Conservation (phyloP, 2,113 vertebrate species). For the Lates calcarifer region DNA sequence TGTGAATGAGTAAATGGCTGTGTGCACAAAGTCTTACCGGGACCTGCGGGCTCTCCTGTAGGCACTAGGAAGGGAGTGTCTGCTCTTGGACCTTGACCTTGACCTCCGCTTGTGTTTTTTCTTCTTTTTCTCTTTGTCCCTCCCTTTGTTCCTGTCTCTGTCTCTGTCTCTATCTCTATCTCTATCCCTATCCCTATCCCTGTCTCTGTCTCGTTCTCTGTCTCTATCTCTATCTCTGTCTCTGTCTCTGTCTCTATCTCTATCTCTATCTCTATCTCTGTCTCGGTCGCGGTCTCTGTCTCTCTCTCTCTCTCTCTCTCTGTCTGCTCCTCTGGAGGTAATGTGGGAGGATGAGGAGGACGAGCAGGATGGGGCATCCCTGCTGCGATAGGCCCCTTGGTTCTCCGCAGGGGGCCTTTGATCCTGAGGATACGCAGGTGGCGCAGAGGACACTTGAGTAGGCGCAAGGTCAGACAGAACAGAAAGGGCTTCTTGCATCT, state of each 20-base stretch:
- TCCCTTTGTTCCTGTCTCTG: slow-evolving; percentile 67
- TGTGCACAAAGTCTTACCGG: slow-evolving; percentile 82
- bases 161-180: slow-evolving; percentile 46
- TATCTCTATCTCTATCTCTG: background rate
- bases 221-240: background rate
- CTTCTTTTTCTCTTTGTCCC: slow-evolving; percentile 92
- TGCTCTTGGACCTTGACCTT: slow-evolving; percentile 89
- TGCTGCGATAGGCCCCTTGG: slow-evolving; percentile 54
- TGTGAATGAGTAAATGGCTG: background rate
- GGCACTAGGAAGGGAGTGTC: slow-evolving; percentile 94
- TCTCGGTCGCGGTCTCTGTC: slow-evolving; percentile 82
- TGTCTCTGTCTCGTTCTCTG: background rate
- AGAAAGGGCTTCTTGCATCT: slow-evolving; percentile 75
- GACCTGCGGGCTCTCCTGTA: slow-evolving; percentile 91
- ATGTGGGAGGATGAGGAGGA: slow-evolving; percentile 72
- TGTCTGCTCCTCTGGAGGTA: slow-evolving; percentile 51
- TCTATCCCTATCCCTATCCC: slow-evolving; percentile 7
- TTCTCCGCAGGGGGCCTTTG: slow-evolving; percentile 44
- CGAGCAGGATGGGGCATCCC: slow-evolving; percentile 69
- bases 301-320: background rate
- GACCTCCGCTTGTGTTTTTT: slow-evolving; percentile 95
- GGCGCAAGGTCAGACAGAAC: slow-evolving; percentile 45
- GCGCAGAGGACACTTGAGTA: slow-evolving; percentile 40
- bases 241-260: slow-evolving; percentile 1
- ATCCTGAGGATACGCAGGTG: slow-evolving; percentile 44